These are phyloP conservation scores for Xanthia icteritia DNA, from an alignment of 2,888 invertebrate species.

Conservation along the genomic window DNA sequence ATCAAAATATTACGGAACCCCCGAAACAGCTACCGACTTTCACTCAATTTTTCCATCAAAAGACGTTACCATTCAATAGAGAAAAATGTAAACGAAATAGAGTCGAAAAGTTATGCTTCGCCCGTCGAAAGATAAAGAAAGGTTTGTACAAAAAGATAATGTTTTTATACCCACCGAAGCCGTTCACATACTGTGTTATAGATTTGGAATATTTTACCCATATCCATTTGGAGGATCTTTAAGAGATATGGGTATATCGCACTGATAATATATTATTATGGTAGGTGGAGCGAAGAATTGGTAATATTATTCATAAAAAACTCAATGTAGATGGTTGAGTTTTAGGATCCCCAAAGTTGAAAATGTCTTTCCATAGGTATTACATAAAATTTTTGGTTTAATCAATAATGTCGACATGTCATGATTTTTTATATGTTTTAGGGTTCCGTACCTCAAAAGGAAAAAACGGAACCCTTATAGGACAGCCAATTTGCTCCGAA, in stretches of 20 bases:
- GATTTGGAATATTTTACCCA: slow-evolving; percentile 66
- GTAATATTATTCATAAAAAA: slow-evolving; percentile 29
- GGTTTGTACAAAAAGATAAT: slow-evolving; percentile 68
- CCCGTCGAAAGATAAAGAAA: slow-evolving; percentile 66
- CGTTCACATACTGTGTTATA: slow-evolving; percentile 51
- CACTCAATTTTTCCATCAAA: slow-evolving; percentile 18
- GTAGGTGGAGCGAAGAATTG: slow-evolving; percentile 1
- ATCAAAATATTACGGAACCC: slow-evolving; percentile 37
- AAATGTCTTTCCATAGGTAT: not conserved
- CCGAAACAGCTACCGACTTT: slow-evolving; percentile 3
- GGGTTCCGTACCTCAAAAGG: too few species aligned
- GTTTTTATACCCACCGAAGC: slow-evolving; percentile 55
- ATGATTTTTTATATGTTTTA: not conserved
- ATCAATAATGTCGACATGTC: not conserved
- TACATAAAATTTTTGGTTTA: not conserved
- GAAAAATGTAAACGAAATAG: slow-evolving; percentile 71
- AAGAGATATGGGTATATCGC: slow-evolving; percentile 38
- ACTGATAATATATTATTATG: slow-evolving; percentile 23
- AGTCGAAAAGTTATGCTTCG: slow-evolving; percentile 62
- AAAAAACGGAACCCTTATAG: too few species aligned
- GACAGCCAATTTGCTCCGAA: too few species aligned
- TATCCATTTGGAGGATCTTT: slow-evolving; percentile 48
- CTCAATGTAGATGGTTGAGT: not conserved
- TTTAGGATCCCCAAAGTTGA: not conserved
- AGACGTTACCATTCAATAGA: slow-evolving; percentile 68